Percentiles rank a stretch among this genome's conserved stretches.
Evolutionary conservation across 2,888 invertebrate genomes (phyloP).

Genomic region (Oasisia sp.): DNA sequence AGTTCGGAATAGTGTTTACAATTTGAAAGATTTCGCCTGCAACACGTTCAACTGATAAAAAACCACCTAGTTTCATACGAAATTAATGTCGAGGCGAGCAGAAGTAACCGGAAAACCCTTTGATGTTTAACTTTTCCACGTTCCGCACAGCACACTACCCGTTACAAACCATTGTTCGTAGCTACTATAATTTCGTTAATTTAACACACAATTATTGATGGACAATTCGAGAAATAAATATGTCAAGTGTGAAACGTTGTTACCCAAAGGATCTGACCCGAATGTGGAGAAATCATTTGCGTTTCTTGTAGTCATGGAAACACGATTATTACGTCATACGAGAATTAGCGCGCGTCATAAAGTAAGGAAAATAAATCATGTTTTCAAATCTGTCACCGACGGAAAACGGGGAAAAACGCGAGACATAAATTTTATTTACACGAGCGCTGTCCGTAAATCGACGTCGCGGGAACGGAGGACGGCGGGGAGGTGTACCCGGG

Average conservation of each 20-base stretch:
- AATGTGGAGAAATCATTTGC: neutral
- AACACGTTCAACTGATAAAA: too few species aligned
- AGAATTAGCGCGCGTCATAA: neutral
- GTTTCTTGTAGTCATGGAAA: neutral
- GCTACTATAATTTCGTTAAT: neutral
- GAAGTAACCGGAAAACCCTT: too few species aligned
- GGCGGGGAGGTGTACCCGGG: neutral
- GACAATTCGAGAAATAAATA: neutral
- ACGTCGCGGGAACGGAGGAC: neutral
- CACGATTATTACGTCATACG: neutral
- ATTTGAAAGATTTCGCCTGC: too few species aligned
- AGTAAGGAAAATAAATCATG: neutral
- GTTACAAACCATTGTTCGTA: neutral
- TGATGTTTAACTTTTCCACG: too few species aligned
- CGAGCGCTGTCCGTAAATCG: neutral
- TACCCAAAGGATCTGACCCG: neutral
- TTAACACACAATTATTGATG: neutral
- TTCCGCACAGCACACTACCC: too few species aligned
- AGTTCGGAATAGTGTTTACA: too few species aligned
- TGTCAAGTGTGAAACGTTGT: neutral
- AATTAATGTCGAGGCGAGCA: too few species aligned
- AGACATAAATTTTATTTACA: neutral
- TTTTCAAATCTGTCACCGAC: neutral
- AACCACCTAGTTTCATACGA: too few species aligned
- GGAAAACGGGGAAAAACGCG: neutral